Conservation (phyloP, 2,888 invertebrate genomes). For the Trissolcus japonicus region DNA sequence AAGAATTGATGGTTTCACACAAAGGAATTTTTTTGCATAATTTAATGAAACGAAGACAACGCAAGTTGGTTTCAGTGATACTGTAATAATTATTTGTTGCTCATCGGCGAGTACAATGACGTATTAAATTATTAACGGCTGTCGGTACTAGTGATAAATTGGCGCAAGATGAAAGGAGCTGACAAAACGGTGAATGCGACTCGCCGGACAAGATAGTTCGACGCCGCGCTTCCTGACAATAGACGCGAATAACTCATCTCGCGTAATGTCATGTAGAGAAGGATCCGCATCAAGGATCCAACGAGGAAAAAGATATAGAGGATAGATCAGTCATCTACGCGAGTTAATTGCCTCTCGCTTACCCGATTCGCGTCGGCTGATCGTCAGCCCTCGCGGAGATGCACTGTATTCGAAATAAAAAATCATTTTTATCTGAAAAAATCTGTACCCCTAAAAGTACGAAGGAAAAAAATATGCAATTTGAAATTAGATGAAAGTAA, state of each 20-base stretch:
- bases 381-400: not conserved
- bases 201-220: slow-evolving; percentile 56
- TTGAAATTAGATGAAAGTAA: no score
- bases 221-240: slow-evolving; percentile 53
- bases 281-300: slow-evolving; percentile 51
- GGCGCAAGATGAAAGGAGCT: slow-evolving; percentile 52
- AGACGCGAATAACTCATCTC: slow-evolving; percentile 57
- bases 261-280: slow-evolving; percentile 48
- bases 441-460: no score
- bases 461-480: no score
- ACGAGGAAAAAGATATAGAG: slow-evolving; percentile 51
- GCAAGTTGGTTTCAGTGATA: slow-evolving; percentile 40
- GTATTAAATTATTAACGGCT: slow-evolving; percentile 68
- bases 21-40: no score
- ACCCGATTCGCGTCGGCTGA: slow-evolving; percentile 56
- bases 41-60: slow-evolving; percentile 1
- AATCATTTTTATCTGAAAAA: no score
- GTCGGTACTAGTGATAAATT: slow-evolving; percentile 64
- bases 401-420: no score
- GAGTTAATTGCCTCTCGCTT: slow-evolving; percentile 61
- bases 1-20: no score
- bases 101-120: slow-evolving; percentile 65
- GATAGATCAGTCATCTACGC: slow-evolving; percentile 56
- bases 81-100: slow-evolving; percentile 40
- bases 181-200: slow-evolving; percentile 56